Base-by-base conservation (phyloP, 2,888 invertebrate genomes). In the Prenolepis imparis region DNA sequence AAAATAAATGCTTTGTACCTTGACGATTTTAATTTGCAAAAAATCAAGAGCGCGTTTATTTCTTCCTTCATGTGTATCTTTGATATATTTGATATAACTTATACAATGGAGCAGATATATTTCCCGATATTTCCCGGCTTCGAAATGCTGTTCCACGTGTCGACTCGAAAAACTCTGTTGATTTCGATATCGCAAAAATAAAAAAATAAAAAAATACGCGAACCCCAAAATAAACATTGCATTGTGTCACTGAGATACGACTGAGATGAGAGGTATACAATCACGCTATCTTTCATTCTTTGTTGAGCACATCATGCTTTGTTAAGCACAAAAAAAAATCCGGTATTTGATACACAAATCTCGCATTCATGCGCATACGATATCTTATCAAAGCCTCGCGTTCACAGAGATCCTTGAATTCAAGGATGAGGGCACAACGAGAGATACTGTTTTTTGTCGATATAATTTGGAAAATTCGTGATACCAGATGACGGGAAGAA, bases 391-490 rank as follows among this genome's bases (percentile, higher is more conserved):
- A 41, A 24, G 18, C 21, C 4, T 55, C 18, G 0, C 8, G 24
- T 28, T 39, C 39, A 4, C 57, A 28, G 24, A 66, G 36, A 64
- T 41, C n/a, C 36, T 36, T 36, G 66, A 24, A n/a, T 28, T 67
- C 41, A 15, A 0, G 12, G 15, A 18, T 41, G n/a, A 66, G 15
- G 55, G 24, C 24, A 48, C 61, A 44, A 36, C 77, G 55, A 24
- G 36, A 55, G 39, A 39, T 32, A 24, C 41, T 11, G n/a, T n/a
- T n/a, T 64, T 24, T 18, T n/a, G 21, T 57, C 41, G n/a, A 41
- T 32, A 41, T 67, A n/a, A 57, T 57, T 67, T 57, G 32, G 67
- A 77, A 77, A 77, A 67, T 77, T 67, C 55, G 28, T n/a, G 28
- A 28, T 28, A 41, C 28, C 52, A 8, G 41, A 8, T 12, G 18